Conservation (phyloP, 2,797 vertebrate genomes). For the Phrynocephalus forsythii region DNA sequence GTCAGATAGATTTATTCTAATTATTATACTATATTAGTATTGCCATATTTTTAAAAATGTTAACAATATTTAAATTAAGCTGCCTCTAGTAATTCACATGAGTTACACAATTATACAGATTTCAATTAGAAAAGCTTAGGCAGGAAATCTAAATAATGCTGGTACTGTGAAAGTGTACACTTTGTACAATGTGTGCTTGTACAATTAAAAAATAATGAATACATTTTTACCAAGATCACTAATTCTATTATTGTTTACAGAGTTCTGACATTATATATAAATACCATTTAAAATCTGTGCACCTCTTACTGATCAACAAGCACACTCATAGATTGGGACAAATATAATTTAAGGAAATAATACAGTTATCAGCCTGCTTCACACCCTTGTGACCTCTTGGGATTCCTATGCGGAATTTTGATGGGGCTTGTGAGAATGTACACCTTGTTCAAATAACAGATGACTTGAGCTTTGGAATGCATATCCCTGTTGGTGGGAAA, state of each 20-base stretch:
- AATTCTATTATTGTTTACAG: not conserved
- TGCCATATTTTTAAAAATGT: conserved; percentile 68
- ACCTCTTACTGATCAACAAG: not conserved
- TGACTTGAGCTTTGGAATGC: not conserved
- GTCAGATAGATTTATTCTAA: conserved; percentile 74
- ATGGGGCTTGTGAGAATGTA: not conserved
- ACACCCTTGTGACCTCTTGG: not conserved
- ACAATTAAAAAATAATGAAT: not conserved
- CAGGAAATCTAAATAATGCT: conserved; percentile 48
- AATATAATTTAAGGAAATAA: not conserved
- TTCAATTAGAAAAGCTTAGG: conserved; percentile 66
- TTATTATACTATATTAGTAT: conserved; percentile 73
- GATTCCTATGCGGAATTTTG: not conserved
- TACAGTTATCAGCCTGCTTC: not conserved
- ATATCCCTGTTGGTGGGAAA: not conserved
- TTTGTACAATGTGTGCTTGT: conserved; percentile 40
- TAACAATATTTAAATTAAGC: conserved; percentile 73
- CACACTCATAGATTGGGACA: not conserved
- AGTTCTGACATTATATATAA: not conserved
- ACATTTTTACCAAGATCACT: not conserved
- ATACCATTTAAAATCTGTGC: not conserved
- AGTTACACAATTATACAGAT: conserved; percentile 67
- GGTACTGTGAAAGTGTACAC: conserved; percentile 25
- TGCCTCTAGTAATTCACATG: conserved; percentile 71
- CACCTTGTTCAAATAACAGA: no score